Percentiles rank a stretch among this genome's conserved stretches.
These are phyloP conservation scores for Potorous gilbertii DNA, from an alignment of 2,797 vertebrate genomes.

Conservation along the genomic window DNA sequence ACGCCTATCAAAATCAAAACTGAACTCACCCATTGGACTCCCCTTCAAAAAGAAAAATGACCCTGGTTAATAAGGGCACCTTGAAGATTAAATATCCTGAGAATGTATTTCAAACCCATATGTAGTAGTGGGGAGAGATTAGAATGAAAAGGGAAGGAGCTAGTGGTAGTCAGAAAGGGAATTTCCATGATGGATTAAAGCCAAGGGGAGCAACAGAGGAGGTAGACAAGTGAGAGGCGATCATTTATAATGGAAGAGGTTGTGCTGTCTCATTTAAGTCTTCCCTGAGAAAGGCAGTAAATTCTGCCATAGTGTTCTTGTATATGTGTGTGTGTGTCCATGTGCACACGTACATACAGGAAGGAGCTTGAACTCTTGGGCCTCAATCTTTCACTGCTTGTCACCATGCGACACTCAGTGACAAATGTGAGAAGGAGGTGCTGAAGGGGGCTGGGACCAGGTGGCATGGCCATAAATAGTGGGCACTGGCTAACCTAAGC, in stretches of 20 bases:
- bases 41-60: conserved; percentile 6
- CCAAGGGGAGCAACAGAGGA: neutral
- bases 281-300: neutral
- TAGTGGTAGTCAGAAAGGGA: neutral
- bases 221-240: neutral
- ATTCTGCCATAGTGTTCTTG: too few species aligned
- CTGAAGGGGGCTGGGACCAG: neutral
- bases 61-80: conserved; percentile 51
- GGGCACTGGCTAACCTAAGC: neutral
- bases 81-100: conserved; percentile 3
- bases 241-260: neutral
- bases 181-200: neutral
- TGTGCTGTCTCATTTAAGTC: neutral
- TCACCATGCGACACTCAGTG: neutral
- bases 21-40: conserved; percentile 50
- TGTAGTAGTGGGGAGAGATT: conserved; percentile 20
- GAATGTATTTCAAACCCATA: conserved; percentile 26
- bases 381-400: neutral
- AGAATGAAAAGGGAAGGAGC: conserved; percentile 25
- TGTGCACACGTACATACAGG: too few species aligned
- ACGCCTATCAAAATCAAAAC: conserved; percentile 38
- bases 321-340: neutral
- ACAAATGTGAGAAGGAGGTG: neutral
- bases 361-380: neutral
- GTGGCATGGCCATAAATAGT: neutral